Evolutionary conservation across 37 sponge, comb jelly and placozoan species (phyloP).

Genomic region (Diacarnus erythraeanus): DNA sequence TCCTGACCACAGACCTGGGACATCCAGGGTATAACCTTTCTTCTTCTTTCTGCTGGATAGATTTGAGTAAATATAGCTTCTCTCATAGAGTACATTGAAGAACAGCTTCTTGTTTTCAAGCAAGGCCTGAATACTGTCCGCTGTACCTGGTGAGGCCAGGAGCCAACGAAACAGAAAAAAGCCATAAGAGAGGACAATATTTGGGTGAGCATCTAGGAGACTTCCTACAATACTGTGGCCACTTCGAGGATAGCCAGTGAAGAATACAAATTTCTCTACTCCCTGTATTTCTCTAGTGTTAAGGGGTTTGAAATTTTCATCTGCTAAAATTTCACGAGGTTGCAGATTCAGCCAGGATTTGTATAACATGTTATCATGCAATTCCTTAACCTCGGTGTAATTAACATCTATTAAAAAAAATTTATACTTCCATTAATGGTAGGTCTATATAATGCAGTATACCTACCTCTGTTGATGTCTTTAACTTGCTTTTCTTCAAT

Average conservation of each 20-base stretch:
- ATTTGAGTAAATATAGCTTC: not conserved
- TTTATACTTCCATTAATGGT: too few species aligned
- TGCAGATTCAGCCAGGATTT: too few species aligned
- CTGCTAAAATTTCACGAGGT: too few species aligned
- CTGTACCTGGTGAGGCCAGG: not conserved
- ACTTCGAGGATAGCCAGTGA: constrained; percentile 36
- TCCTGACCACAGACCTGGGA: constrained; percentile 24
- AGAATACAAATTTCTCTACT: constrained; percentile 20
- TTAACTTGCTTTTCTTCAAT: too few species aligned
- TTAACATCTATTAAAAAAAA: too few species aligned
- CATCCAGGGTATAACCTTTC: constrained; percentile 27
- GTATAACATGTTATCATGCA: too few species aligned
- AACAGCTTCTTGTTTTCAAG: not conserved
- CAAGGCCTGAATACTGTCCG: not conserved
- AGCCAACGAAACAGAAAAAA: constrained; percentile 7
- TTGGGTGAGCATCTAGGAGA: constrained; percentile 34
- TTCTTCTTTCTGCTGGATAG: not conserved
- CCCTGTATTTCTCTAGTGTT: not conserved
- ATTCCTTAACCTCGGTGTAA: too few species aligned
- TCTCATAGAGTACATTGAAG: constrained; percentile 5
- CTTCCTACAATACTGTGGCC: constrained; percentile 43
- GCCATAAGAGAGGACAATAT: constrained; percentile 10
- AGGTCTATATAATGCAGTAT: too few species aligned
- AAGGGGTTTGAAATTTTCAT: constrained; percentile 9
- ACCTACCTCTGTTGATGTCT: too few species aligned